phyloP scores from a whole-genome alignment of 2,113 vertebrate genomes.

The Capreolus pygargus region DNA sequence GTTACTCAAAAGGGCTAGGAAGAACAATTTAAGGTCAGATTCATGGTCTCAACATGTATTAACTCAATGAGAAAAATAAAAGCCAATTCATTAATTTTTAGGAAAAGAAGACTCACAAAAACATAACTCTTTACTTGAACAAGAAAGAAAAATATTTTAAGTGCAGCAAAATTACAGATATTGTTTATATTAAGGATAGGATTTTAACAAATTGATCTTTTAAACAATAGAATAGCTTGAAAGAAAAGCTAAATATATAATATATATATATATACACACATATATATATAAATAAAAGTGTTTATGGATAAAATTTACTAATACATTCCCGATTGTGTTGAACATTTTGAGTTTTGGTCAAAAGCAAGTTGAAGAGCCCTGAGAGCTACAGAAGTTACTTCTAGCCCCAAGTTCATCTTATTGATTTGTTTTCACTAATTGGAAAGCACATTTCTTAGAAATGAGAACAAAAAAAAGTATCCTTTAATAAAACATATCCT shows the following conservation, averaged over 20 bases:
- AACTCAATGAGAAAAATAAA: background rate
- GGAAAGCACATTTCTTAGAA: slow-evolving; percentile 20
- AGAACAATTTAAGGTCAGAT: background rate
- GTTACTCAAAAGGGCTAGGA: background rate
- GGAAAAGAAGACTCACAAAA: background rate
- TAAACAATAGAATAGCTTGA: background rate
- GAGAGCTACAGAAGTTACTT: background rate
- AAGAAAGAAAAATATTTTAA: background rate
- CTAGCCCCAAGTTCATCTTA: background rate
- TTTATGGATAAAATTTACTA: background rate
- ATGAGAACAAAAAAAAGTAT: background rate
- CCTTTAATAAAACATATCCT: slow-evolving; percentile 16
- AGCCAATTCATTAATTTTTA: background rate
- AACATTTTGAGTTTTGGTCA: background rate
- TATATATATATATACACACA: background rate
- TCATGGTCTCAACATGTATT: background rate
- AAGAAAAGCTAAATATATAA: background rate
- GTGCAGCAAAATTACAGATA: background rate
- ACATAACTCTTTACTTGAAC: background rate
- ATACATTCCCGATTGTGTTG: background rate
- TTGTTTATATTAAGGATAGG: background rate
- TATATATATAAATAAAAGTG: background rate
- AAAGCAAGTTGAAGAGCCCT: background rate
- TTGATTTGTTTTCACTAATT: background rate
- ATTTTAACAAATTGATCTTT: background rate